Evolutionary conservation across 2,797 vertebrate species (phyloP), one percentile per base, ranked within the genome.

Genomic region (Lemur catta): DNA sequence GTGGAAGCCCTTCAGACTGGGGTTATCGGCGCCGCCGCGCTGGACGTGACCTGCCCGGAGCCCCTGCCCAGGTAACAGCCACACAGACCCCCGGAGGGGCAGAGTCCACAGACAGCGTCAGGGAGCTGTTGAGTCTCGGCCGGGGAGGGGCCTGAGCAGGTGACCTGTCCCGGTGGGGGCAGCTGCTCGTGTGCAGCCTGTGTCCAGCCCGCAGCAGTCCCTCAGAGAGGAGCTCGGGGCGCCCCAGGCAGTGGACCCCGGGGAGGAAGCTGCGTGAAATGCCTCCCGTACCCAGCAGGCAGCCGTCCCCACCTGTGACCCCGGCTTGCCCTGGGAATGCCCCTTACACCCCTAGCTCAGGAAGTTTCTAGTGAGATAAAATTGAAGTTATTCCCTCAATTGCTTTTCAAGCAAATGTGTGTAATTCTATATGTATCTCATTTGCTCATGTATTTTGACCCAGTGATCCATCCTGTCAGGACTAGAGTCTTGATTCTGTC

Each of bases 21-120:
- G 93, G 86, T 96, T 12, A 99, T 99, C 91, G 95, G 91, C 89
- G 98, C 98, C 8, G 99, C 99, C 11, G 99, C 98, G 3, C 96
- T 99, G 95, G 99, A 99, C 33, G 99, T 99, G 97, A 99, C 99
- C 0, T 97, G 98, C 59, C 99, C 99, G 1, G 99, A 99, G 93
- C 99, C 99, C 72, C 95, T 99, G 90, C 98, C 98, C 81, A 98
- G 98, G 98, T 99, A 97, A 96, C 80, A 15, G 11, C 76, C 65
- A 71, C 65, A 43, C 20, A 12, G 65, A 69, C 18, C 63, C 63
- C n/a, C 8, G 14, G 41, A 3, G 30, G 41, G 43, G 48, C 10
- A 38, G 35, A 14, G 33, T 12, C 63, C 48, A 12, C 65, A n/a
- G 43, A 30, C 30, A 15, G 28, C 9, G 10, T n/a, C 28, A 9